Conservation (phyloP, 2,113 vertebrate genomes). For the Eulemur macaco region DNA sequence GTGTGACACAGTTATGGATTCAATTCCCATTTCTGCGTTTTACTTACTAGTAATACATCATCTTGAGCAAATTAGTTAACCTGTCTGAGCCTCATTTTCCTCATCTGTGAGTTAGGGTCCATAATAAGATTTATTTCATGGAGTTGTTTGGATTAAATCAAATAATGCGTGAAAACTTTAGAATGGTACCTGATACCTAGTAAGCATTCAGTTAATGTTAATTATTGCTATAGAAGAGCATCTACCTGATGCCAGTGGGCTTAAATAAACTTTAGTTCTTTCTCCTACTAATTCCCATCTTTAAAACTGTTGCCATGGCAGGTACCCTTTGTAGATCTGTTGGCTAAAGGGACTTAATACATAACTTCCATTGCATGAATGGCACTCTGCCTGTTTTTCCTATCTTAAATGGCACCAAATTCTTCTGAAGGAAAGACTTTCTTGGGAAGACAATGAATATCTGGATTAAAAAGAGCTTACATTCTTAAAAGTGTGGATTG, state of each 20-base stretch:
- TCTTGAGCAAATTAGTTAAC: not conserved
- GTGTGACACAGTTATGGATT: not conserved
- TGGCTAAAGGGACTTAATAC: not conserved
- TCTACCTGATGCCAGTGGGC: rapidly evolving
- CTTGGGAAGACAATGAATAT: slow-evolving; percentile 73
- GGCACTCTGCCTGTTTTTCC: not conserved
- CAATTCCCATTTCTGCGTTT: not conserved
- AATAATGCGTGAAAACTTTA: not conserved
- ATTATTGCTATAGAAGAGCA: not conserved
- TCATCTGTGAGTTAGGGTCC: not conserved
- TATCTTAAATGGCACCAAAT: not conserved
- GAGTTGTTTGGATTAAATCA: not conserved
- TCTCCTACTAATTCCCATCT: not conserved
- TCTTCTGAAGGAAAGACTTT: slow-evolving; percentile 58
- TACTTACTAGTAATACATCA: not conserved
- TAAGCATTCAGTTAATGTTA: not conserved
- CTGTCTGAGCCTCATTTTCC: not conserved
- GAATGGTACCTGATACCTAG: not conserved
- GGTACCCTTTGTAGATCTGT: not conserved
- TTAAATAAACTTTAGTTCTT: not conserved
- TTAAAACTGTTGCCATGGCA: not conserved
- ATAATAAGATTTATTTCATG: not conserved
- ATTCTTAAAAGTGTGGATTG: slow-evolving; percentile 76
- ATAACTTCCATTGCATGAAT: not conserved
- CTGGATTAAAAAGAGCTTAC: slow-evolving; percentile 73